Conservation (phyloP, 2,113 vertebrate genomes). For the Pachyramphus minor region DNA sequence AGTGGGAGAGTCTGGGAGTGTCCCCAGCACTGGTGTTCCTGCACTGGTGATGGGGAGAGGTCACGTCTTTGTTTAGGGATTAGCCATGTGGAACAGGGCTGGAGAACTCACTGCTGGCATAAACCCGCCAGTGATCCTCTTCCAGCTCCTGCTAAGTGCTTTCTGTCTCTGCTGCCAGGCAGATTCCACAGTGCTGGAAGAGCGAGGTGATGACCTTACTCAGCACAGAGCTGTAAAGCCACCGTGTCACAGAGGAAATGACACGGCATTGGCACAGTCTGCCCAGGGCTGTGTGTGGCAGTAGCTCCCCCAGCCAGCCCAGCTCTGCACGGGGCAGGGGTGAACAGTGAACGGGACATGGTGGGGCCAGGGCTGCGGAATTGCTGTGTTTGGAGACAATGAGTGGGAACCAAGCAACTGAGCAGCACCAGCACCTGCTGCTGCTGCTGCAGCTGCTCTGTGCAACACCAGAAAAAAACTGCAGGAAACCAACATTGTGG, state of each 20-base stretch:
- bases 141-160: background rate
- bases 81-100: fast-evolving
- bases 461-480: background rate
- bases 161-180: background rate
- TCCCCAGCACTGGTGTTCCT: background rate
- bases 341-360: fast-evolving
- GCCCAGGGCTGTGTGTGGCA: fast-evolving
- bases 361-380: background rate
- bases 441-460: background rate
- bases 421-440: background rate
- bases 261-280: fast-evolving
- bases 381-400: background rate
- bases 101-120: background rate
- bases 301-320: fast-evolving
- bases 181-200: fast-evolving
- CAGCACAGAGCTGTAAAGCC: background rate
- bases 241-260: background rate
- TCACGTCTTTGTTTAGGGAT: background rate
- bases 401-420: fast-evolving
- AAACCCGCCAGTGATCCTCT: background rate
- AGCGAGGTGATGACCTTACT: background rate
- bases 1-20: fast-evolving
- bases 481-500: background rate
- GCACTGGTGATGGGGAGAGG: fast-evolving
- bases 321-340: background rate